Evolutionary conservation across 92 coral and sea anemone genomes (phyloP), one percentile per base, ranked within the genome.

Genomic region (Plumapathes pennacea): DNA sequence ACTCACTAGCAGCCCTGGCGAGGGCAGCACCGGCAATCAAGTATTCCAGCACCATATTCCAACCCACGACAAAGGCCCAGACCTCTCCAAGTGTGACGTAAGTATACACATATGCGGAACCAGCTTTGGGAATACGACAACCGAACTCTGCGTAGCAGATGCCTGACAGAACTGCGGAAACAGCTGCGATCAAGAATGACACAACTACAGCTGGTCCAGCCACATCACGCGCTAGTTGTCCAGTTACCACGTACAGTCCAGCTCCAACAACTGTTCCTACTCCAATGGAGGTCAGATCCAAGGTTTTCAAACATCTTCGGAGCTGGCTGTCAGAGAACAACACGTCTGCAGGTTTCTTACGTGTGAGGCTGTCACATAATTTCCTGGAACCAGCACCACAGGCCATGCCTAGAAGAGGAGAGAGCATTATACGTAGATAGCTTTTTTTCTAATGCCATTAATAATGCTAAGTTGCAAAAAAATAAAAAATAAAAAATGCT

Each of bases 61-160:
- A 85, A 10, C 89, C 95, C 9, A 86, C 82, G 26, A 86, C 34
- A 46, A 82, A 86, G 34, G 89, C 95, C 34, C 89, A 64, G 0
- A 86, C 15, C 38, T 86, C 95, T 17, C 95, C 95, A 10, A 86
- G 41, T 8, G 72, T 28, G 21, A 82, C 69, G 25, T 82, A 86
- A 9, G 76, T 69, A 62, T 85, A 85, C 32, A 70, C 32, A 42
- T 85, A 86, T 8, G 82, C 89, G 0, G 89, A 86, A 15, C 95
- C 95, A 5, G 89, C 89, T 49, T 76, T 86, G 5, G 95, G 89
- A 4, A 86, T 64, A 2, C 95, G 77, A 37, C 83, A 67, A 13
- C 95, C 82, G 36, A 69, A 82, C 67, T 86, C 95, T 11, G 95
- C 95, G 36, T 86, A 86, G 64, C 89, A 82, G 4, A 86, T 30